Percentiles rank a stretch among this genome's conserved stretches.
Conservation (phyloP, 2,888 invertebrate genomes). For the Piscicola geometra region DNA sequence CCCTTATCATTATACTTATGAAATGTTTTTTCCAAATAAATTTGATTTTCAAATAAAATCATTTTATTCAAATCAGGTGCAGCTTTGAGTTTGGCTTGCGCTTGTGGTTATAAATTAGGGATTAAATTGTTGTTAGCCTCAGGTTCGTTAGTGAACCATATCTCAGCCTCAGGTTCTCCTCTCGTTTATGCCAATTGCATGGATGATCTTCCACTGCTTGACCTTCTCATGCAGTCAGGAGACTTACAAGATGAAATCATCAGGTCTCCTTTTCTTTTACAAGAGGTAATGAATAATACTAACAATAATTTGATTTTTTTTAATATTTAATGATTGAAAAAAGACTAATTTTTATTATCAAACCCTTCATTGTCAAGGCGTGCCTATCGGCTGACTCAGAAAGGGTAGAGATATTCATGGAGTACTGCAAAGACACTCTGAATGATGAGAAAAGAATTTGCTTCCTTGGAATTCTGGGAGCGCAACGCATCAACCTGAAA, state of each 20-base stretch:
- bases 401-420: constrained; percentile 38
- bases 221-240: constrained; percentile 30
- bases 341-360: neutral
- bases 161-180: constrained; percentile 35
- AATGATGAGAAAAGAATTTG: constrained; percentile 33
- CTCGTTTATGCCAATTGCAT: constrained; percentile 40
- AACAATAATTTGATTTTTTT: neutral
- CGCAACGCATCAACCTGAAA: constrained; percentile 38
- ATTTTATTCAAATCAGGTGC: constrained; percentile 37
- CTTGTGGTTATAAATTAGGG: constrained; percentile 36
- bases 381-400: constrained; percentile 29
- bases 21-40: neutral
- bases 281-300: constrained; percentile 15
- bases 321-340: neutral
- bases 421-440: constrained; percentile 5
- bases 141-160: constrained; percentile 36
- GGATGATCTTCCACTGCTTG: constrained; percentile 36
- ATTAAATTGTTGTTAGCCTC: constrained; percentile 30
- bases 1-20: too few relatives aligned
- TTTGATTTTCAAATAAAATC: too few relatives aligned
- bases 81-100: constrained; percentile 39
- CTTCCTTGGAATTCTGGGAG: constrained; percentile 38
- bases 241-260: too few relatives aligned
- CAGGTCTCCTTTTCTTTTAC: too few relatives aligned
- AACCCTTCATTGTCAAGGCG: constrained; percentile 33